Evolutionary conservation across 2,113 vertebrate species (phyloP).

Genomic region (Nothobranchius furzeri): DNA sequence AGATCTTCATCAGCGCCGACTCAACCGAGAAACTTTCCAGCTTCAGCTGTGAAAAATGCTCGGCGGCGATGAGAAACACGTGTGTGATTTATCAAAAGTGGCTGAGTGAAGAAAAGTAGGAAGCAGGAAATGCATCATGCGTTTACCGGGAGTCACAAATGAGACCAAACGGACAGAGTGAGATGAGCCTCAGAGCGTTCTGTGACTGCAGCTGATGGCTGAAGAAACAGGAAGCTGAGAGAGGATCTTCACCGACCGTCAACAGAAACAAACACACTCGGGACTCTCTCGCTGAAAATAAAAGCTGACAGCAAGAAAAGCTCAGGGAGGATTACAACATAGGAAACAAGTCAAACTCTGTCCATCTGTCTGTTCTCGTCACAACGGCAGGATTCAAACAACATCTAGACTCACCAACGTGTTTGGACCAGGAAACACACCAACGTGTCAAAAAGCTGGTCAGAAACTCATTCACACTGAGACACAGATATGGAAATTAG

Average conservation of each 20-base stretch:
- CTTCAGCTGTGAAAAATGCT: neutral
- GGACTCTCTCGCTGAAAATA: constrained; percentile 11
- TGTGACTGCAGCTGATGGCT: constrained; percentile 6
- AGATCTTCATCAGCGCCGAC: constrained; percentile 37
- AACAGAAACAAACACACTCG: constrained; percentile 5
- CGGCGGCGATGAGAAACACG: neutral
- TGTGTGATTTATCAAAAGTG: neutral
- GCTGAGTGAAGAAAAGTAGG: neutral
- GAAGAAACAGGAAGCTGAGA: neutral
- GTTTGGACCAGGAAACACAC: too few relatives aligned
- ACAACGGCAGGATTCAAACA: too few relatives aligned
- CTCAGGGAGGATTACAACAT: neutral
- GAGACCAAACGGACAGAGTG: constrained; percentile 10
- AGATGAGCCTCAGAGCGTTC: constrained; percentile 11
- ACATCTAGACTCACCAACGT: too few relatives aligned
- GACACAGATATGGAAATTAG: too few relatives aligned
- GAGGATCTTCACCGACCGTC: constrained; percentile 36
- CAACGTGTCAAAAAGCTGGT: too few relatives aligned
- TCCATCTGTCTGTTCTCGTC: neutral
- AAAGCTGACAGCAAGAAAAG: constrained; percentile 4
- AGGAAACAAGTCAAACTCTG: constrained; percentile 2
- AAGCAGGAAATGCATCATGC: neutral
- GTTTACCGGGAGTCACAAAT: constrained; percentile 23
- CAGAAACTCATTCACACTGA: too few relatives aligned
- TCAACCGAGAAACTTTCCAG: constrained; percentile 2